Conservation (phyloP, 1,140 invertebrate genomes). For the Leptinotarsa defecta region DNA sequence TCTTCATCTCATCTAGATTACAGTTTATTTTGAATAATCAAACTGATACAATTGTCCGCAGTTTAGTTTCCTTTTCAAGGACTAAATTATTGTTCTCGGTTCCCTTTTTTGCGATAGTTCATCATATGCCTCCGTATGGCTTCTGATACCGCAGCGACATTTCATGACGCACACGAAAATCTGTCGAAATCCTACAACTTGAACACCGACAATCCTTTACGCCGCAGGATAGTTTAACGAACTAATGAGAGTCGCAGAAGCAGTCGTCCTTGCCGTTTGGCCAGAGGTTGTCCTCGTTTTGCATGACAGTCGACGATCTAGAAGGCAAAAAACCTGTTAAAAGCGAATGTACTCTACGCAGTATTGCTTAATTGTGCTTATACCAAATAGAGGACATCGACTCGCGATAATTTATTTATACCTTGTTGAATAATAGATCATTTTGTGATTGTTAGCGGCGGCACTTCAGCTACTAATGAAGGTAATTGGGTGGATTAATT, state of each 20-base stretch:
- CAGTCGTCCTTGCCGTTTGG: slow-evolving; percentile 21
- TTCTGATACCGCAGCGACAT: too few relatives aligned
- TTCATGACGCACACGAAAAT: too few relatives aligned
- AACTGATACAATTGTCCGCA: too few relatives aligned
- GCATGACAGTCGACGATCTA: background rate
- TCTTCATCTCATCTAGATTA: too few relatives aligned
- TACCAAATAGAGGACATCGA: background rate
- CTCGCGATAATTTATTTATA: background rate
- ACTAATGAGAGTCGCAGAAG: slow-evolving; percentile 6
- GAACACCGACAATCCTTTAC: background rate
- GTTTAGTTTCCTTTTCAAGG: too few relatives aligned
- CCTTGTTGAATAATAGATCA: slow-evolving; percentile 3
- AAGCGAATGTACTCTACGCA: background rate
- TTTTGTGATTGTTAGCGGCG: background rate
- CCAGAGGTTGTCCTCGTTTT: slow-evolving; percentile 22
- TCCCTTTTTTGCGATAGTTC: too few relatives aligned
- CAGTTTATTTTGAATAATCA: too few relatives aligned
- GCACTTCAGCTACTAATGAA: background rate
- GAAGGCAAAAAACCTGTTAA: slow-evolving; percentile 20
- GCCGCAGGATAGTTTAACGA: slow-evolving; percentile 5
- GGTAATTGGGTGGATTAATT: background rate
- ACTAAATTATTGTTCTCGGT: too few relatives aligned
- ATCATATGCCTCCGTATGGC: too few relatives aligned
- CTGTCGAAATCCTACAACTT: background rate
- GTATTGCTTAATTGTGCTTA: background rate